Conservation (phyloP, 2,888 invertebrate species). For the Punctoribates punctum region DNA sequence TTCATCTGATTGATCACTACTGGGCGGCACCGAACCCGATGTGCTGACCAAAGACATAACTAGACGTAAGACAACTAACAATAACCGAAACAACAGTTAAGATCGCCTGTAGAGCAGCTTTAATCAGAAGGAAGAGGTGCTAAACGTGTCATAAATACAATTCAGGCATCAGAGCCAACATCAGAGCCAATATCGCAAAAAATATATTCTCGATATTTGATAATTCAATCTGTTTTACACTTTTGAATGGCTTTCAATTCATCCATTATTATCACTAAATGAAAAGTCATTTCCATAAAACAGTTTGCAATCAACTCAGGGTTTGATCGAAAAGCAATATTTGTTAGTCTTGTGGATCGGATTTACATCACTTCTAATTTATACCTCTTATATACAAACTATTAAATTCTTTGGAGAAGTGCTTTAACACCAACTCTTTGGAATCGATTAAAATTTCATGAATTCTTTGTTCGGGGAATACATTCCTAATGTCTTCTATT, state of each 20-base stretch:
- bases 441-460: slow-evolving; percentile 21
- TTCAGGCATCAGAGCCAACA: slow-evolving; percentile 19
- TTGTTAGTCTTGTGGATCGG: background rate
- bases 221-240: slow-evolving; percentile 37
- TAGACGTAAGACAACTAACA: slow-evolving; percentile 30
- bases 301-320: background rate
- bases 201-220: slow-evolving; percentile 32
- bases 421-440: slow-evolving; percentile 22
- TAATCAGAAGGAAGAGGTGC: slow-evolving; percentile 37
- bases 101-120: slow-evolving; percentile 34
- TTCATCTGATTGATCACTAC: slow-evolving; percentile 37
- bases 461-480: slow-evolving; percentile 14
- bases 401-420: background rate
- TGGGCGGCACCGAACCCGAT: background rate
- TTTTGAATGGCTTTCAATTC: background rate
- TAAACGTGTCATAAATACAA: slow-evolving; percentile 33
- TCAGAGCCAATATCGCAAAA: no score
- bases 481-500: background rate
- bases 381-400: background rate
- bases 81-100: slow-evolving; percentile 31
- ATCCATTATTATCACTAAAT: slow-evolving; percentile 2
- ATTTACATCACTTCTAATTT: slow-evolving; percentile 25
- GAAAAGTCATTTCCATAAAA: background rate
- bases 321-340: slow-evolving; percentile 16
- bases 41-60: background rate